Evolutionary conservation across 2,113 vertebrate genomes (phyloP).

Genomic region (Aythya baeri): DNA sequence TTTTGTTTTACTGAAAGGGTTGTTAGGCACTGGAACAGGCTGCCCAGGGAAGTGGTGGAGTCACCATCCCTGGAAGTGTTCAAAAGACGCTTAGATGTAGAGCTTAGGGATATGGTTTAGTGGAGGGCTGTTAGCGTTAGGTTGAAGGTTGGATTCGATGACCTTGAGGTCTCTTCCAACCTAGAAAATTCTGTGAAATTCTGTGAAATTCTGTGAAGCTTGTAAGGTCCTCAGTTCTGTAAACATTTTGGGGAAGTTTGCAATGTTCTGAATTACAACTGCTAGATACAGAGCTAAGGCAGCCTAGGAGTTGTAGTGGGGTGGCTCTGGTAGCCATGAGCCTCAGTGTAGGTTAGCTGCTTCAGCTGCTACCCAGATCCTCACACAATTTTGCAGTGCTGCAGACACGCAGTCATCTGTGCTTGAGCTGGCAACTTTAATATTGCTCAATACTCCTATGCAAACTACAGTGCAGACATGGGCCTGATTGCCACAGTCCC

Average conservation of each 20-base stretch:
- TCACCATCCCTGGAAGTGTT: too few species aligned
- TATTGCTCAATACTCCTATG: rapidly evolving
- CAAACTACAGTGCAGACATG: neutral
- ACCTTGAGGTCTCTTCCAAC: too few species aligned
- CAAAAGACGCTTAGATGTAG: too few species aligned
- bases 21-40: too few species aligned
- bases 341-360: neutral
- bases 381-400: neutral
- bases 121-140: too few species aligned
- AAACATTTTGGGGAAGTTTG: neutral
- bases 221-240: neutral
- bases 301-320: neutral
- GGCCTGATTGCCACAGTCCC: rapidly evolving
- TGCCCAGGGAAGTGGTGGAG: too few species aligned
- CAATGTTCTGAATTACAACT: neutral
- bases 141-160: too few species aligned
- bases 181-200: too few species aligned
- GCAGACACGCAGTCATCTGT: rapidly evolving
- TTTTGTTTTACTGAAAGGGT: too few species aligned
- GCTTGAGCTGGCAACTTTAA: neutral
- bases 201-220: too few species aligned
- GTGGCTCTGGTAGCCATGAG: neutral
- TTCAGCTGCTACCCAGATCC: neutral
- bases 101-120: too few species aligned
- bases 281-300: neutral